A percentile compares a stretch with the other conserved stretches of the same genome.
phyloP scores from a whole-genome alignment of 2,113 vertebrate species.

The Pteruthius melanotis region DNA sequence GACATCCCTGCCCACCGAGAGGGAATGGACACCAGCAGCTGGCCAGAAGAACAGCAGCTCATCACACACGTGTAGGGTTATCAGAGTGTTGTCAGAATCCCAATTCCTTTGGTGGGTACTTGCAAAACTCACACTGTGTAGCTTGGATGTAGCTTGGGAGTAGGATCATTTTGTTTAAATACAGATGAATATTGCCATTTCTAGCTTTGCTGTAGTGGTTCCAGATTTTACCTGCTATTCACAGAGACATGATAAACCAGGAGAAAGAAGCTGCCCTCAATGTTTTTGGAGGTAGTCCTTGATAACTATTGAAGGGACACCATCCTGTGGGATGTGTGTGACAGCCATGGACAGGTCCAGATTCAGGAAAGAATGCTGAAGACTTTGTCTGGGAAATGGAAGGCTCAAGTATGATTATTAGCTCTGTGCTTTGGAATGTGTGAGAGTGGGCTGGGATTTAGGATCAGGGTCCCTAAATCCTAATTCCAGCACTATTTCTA shows the following conservation, averaged over 20 bases:
- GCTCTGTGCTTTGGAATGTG: background rate
- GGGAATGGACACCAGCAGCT: background rate
- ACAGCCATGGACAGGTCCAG: background rate
- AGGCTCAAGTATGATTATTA: background rate
- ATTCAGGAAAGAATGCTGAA: background rate
- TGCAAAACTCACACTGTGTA: background rate
- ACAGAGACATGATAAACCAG: background rate
- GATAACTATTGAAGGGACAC: background rate
- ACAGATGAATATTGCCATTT: background rate
- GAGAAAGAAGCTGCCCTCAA: background rate
- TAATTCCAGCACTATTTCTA: background rate
- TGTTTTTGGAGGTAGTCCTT: background rate
- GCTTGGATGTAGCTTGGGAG: background rate
- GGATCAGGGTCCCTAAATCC: background rate
- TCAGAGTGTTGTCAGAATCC: background rate
- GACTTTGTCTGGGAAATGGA: background rate
- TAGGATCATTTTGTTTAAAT: background rate
- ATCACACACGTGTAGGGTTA: no score
- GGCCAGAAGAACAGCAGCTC: background rate
- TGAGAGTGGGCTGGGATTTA: background rate
- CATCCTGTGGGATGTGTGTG: background rate
- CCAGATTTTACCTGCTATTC: background rate
- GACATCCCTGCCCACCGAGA: background rate
- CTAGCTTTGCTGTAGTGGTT: background rate
- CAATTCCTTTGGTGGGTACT: fast-evolving